Evolutionary conservation across 2,888 invertebrate species (phyloP).

Genomic region (Pachydiplax longipennis): DNA sequence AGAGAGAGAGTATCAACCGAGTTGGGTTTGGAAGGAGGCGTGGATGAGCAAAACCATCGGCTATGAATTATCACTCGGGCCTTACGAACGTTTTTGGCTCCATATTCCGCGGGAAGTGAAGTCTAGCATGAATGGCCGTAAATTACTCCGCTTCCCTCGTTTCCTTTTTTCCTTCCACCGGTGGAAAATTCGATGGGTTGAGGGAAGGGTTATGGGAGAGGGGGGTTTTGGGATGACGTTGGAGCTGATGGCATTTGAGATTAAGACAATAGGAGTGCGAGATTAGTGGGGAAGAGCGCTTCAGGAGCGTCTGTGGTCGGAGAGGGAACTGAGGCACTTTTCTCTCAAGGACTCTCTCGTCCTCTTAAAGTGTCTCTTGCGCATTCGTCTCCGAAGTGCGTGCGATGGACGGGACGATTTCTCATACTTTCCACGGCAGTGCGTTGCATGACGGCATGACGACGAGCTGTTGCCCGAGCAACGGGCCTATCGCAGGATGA

Average conservation of each 20-base stretch:
- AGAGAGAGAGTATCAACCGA: background rate
- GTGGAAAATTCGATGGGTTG: background rate
- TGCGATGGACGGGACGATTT: background rate
- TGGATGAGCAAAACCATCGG: background rate
- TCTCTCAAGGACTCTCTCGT: background rate
- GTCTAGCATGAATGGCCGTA: background rate
- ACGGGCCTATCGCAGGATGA: too few species aligned
- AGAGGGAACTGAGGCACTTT: background rate
- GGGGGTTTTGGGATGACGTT: background rate
- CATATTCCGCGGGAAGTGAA: background rate
- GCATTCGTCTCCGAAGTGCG: background rate
- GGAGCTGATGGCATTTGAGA: conserved; percentile 12
- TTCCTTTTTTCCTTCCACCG: background rate
- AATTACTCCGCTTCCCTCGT: background rate
- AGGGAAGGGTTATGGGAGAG: background rate
- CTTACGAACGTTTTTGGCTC: background rate
- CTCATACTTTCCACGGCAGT: background rate
- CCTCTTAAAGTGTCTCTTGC: background rate
- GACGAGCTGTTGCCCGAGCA: background rate
- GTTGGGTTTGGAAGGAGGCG: background rate
- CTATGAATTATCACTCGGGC: conserved; percentile 6
- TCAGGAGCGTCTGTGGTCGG: background rate
- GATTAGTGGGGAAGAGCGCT: background rate
- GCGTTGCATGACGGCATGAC: background rate
- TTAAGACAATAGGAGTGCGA: conserved; percentile 23